Conservation (phyloP, 2,888 invertebrate genomes). For the Meloe dianella region DNA sequence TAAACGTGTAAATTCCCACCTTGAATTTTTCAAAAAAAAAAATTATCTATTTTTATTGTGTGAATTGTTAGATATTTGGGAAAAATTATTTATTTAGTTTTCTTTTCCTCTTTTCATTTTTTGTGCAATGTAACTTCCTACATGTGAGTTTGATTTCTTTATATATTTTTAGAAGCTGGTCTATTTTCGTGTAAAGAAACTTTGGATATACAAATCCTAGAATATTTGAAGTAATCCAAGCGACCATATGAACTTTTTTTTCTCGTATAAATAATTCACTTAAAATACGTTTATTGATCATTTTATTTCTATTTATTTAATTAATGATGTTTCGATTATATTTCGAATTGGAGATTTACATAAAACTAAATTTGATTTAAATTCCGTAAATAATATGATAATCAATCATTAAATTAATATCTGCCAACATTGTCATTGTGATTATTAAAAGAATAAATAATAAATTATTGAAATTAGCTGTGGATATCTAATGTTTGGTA, state of each 20-base stretch:
- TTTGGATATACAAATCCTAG: conserved; percentile 44
- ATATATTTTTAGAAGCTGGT: conserved; percentile 46
- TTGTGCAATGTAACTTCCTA: conserved; percentile 46
- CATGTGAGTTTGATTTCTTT: conserved; percentile 46
- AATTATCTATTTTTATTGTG: too few relatives aligned
- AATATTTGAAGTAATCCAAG: conserved; percentile 34
- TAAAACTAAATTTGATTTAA: too few relatives aligned
- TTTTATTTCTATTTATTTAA: neutral
- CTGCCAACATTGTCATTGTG: neutral
- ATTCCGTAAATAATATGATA: too few relatives aligned
- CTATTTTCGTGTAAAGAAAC: conserved; percentile 49
- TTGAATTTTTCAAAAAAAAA: too few relatives aligned
- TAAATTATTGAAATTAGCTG: neutral
- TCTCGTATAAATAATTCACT: neutral
- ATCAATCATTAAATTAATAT: too few relatives aligned
- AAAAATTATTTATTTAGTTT: neutral
- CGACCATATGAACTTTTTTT: conserved; percentile 7
- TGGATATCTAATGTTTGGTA: conserved; percentile 2
- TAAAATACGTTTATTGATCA: neutral
- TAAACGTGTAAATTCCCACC: too few relatives aligned
- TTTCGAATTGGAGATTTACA: too few relatives aligned
- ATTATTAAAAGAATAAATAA: neutral
- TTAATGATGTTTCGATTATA: too few relatives aligned
- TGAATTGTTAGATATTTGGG: too few relatives aligned
- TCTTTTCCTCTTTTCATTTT: neutral